Evolutionary conservation across 1,140 invertebrate genomes (phyloP).

Genomic region (Microplitis mediator): DNA sequence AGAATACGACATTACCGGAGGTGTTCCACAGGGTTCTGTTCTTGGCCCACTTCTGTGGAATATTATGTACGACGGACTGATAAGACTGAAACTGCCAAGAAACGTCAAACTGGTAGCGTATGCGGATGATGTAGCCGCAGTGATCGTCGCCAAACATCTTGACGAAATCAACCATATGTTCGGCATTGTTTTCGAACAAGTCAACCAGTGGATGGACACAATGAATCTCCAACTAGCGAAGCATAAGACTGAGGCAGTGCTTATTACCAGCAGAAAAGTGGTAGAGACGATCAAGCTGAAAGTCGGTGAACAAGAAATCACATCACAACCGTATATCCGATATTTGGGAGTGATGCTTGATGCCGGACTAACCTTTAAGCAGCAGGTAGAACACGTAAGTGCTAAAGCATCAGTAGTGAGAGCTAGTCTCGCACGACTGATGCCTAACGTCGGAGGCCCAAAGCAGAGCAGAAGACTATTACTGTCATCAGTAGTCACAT

Average conservation of each 20-base stretch:
- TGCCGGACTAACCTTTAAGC: constrained; percentile 23
- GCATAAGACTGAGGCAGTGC: constrained; percentile 20
- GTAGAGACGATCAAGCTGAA: constrained; percentile 1
- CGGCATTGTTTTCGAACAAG: not conserved
- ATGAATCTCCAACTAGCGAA: constrained; percentile 4
- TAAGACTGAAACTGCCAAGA: not conserved
- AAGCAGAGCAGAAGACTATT: too few species aligned
- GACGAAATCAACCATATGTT: not conserved
- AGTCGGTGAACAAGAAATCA: constrained; percentile 14
- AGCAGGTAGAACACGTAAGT: constrained; percentile 9
- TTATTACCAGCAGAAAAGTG: constrained; percentile 16
- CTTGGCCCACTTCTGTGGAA: constrained; percentile 2
- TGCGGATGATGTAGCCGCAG: constrained; percentile 13
- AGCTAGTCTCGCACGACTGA: constrained; percentile 11
- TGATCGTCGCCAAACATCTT: constrained; percentile 6
- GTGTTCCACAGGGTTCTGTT: constrained; percentile 12
- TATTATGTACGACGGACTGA: constrained; percentile 12
- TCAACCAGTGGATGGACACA: constrained; percentile 10
- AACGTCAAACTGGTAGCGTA: not conserved
- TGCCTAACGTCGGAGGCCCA: too few species aligned
- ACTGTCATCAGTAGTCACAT: too few species aligned
- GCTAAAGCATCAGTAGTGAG: constrained; percentile 18
- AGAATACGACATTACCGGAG: constrained; percentile 9
- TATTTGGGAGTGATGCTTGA: constrained; percentile 24
- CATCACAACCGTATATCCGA: constrained; percentile 26